A percentile compares a stretch with the other conserved stretches of the same genome.
These are phyloP conservation scores for Condylostylus longicornis DNA, from an alignment of 1,140 invertebrate genomes.

Conservation along the genomic window DNA sequence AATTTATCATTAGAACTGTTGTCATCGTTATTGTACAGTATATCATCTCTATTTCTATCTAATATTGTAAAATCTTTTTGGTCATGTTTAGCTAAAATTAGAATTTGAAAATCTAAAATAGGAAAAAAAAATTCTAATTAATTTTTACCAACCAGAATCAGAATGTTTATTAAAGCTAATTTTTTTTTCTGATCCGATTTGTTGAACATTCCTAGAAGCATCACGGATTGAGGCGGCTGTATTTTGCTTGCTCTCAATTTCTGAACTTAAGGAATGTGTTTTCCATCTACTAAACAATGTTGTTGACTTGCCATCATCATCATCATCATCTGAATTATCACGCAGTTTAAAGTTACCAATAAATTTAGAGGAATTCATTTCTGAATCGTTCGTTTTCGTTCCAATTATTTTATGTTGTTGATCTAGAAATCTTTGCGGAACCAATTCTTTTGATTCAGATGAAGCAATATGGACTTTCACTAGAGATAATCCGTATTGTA, in stretches of 20 bases:
- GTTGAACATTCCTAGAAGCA: slow-evolving; percentile 2
- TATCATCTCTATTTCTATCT: slow-evolving; percentile 29
- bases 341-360: slow-evolving; percentile 48
- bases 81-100: not conserved
- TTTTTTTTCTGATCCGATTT: not conserved
- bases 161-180: not conserved
- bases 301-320: slow-evolving; percentile 14
- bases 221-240: slow-evolving; percentile 19
- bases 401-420: no score
- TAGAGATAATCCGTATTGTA: slow-evolving; percentile 65
- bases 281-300: slow-evolving; percentile 25
- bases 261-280: slow-evolving; percentile 3
- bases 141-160: not conserved
- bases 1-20: slow-evolving; percentile 32
- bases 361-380: slow-evolving; percentile 9
- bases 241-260: not conserved
- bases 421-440: slow-evolving; percentile 4
- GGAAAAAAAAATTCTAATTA: not conserved
- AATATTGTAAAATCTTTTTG: not conserved
- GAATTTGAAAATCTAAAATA: no score
- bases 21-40: slow-evolving; percentile 40
- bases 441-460: slow-evolving; percentile 10
- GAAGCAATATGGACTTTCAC: slow-evolving; percentile 48
- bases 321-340: slow-evolving; percentile 35
- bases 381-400: slow-evolving; percentile 10